Conservation (phyloP, 2,888 invertebrate species). For the Cordilura impudica region DNA sequence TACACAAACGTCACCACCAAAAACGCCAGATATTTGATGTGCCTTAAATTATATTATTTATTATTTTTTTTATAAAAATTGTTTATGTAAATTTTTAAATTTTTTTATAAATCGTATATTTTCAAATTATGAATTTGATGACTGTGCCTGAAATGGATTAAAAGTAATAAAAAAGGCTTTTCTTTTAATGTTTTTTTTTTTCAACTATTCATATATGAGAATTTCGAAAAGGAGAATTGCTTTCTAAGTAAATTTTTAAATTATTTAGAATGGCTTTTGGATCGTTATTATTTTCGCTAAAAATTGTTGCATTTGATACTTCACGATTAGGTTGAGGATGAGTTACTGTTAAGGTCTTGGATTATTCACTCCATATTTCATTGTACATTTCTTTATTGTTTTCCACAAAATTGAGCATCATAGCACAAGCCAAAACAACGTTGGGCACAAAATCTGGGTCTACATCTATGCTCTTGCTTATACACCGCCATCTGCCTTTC, state of each 20-base stretch:
- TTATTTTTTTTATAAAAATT: too few species aligned
- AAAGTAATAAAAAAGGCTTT: too few species aligned
- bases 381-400: slow-evolving; percentile 29
- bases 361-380: slow-evolving; percentile 7
- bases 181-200: too few species aligned
- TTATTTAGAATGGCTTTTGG: slow-evolving; percentile 15
- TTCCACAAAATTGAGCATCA: slow-evolving; percentile 47
- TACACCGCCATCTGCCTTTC: slow-evolving; percentile 44
- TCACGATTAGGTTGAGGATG: background rate
- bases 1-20: too few species aligned
- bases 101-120: too few species aligned
- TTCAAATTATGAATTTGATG: too few species aligned
- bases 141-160: too few species aligned
- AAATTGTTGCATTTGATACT: background rate
- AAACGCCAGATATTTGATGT: too few species aligned
- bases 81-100: too few species aligned
- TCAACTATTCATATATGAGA: too few species aligned
- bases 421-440: slow-evolving; percentile 32
- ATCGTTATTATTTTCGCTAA: background rate
- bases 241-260: slow-evolving; percentile 21
- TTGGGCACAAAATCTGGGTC: slow-evolving; percentile 20
- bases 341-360: background rate
- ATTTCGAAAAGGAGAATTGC: slow-evolving; percentile 10
- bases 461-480: slow-evolving; percentile 39
- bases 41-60: too few species aligned